Evolutionary conservation across 2,888 invertebrate species (phyloP), one percentile per base, ranked within the genome.

Genomic region (Cactoblastis cactorum): DNA sequence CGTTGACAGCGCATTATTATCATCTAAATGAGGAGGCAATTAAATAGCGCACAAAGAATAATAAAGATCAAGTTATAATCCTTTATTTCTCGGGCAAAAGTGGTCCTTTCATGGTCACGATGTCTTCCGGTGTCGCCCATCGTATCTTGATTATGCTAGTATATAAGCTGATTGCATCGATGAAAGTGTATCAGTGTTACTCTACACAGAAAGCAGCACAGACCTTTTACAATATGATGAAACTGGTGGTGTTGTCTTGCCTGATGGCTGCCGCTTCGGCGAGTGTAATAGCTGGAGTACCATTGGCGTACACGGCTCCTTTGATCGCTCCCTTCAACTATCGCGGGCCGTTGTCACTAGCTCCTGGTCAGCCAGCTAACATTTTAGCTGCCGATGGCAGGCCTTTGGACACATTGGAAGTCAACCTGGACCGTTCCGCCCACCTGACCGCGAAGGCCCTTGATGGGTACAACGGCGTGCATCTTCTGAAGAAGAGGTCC

Each of bases 231-330:
- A 84, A 67, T 62, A 90, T 90, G 90, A 73, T 88, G 77, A 88
- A 88, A 71, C 77, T 90, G 90, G 91, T 92, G 89, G 92, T 92
- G 79, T 91, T 93, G 85, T 91, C 90, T 71, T 92, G 92, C 82
- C 72, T 92, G 65, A 62, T 92, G 77, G 91, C 92, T 59, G 81
- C 91, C 60, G 92, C 87, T 61, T 83, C 87, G 54, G 92, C 92
- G 17, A 55, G 67, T 35, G 59, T 62, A 24, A 17, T 70, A 51
- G 56, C 56, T 32, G 54, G 51, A 18, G 41, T 61, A 49, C 57
- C 74, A 3, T 64, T 68, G 22, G 69, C 71, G 12, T 73, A 77
- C 64, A 48, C 64, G 24, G 56, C 77, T 34, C 60, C 78, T 0
- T 41, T 70, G 12, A 41, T 71, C 49, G 57, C 70, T 34, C 74